These are phyloP conservation scores for Rhinogobio ventralis DNA, from an alignment of 2,797 vertebrate species.

Conservation along the genomic window DNA sequence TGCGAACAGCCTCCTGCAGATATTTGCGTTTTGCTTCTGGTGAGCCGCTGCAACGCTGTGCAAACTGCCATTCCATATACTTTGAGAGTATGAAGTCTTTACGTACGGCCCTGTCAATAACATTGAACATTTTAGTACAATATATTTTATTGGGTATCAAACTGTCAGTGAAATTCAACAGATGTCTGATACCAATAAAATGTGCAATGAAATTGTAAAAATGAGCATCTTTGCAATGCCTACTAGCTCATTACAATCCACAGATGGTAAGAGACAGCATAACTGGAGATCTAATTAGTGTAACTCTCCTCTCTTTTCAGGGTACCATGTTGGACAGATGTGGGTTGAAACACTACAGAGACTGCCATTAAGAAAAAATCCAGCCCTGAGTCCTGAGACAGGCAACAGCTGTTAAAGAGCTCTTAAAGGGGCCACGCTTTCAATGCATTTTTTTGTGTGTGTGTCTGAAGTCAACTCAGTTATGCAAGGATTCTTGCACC, in stretches of 20 bases:
- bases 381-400: neutral
- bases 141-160: neutral
- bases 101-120: constrained; percentile 65
- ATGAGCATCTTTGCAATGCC: neutral
- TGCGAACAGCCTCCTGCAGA: constrained; percentile 79
- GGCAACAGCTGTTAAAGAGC: neutral
- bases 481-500: neutral
- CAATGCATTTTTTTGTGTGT: neutral
- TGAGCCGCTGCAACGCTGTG: constrained; percentile 69
- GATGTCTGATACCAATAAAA: neutral
- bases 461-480: neutral
- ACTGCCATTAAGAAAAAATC: neutral
- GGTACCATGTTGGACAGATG: neutral
- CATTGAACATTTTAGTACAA: neutral
- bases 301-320: neutral
- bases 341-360: constrained; percentile 3
- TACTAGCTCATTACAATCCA: neutral
- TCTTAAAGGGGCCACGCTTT: constrained; percentile 12
- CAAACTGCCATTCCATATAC: constrained; percentile 82
- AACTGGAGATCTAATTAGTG: neutral
- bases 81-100: constrained; percentile 85
- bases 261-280: constrained; percentile 2
- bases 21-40: constrained; percentile 63
- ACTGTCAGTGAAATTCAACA: neutral
- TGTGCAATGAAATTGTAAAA: neutral